Evolutionary conservation across 1,140 invertebrate species (phyloP), one percentile per base, ranked within the genome.

Genomic region (Bombus waltoni): DNA sequence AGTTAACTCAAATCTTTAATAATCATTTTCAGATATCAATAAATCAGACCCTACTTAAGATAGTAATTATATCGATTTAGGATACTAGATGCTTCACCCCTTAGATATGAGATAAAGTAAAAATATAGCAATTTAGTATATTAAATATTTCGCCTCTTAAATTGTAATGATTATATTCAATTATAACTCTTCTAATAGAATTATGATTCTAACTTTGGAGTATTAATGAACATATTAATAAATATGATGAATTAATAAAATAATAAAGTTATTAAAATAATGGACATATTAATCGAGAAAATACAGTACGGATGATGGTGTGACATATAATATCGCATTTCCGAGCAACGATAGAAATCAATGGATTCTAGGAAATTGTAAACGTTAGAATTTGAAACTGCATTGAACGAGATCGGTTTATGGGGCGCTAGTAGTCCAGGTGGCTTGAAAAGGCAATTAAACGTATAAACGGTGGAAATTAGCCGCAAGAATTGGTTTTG

Each of bases 401-500:
- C 68, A 53, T 84, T 59, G 47, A 53, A 73, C 59, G 40, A 59
- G 32, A 78, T 84, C 13, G 71, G 11, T 47, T 80, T 32, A 53
- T 76, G 71, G 28, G 68, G 47, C 18, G n/a, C 9, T 18, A 38
- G 70, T 88, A 83, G 86, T 91, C 90, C 90, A 91, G 90, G 90
- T 91, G 90, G 89, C 82, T 78, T 57, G 81, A 40, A 72, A 44
- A n/a, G 66, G 87, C 90, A 91, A 91, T 91, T 91, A 91, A 91
- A 91, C 87, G 87, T 91, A 90, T 91, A 90, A 91, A 91, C 87
- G 90, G 74, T 70, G 79, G 59, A 90, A 91, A 91, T 91, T 91
- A 91, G 89, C 89, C 90, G 70, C 90, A 91, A 91, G 90, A 91
- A 91, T 90, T 91, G 89, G 78, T 44, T 83, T 66, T 40, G 59